Evolutionary conservation across 2,113 vertebrate species (phyloP).

Genomic region (Catharus bicknelli): DNA sequence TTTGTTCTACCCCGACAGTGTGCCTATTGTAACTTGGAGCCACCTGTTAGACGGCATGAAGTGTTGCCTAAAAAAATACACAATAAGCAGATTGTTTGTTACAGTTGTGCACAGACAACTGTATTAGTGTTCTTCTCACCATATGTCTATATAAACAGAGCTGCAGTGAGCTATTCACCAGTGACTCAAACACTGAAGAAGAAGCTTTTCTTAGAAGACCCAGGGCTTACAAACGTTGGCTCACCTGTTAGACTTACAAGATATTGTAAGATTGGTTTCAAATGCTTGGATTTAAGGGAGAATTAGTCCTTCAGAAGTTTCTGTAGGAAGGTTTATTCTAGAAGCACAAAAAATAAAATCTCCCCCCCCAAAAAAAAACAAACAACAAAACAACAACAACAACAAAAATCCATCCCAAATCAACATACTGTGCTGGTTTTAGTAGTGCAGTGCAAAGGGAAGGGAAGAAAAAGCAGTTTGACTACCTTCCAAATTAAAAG

Average conservation of each 20-base stretch:
- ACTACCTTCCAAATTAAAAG: neutral
- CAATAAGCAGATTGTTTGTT: conserved; percentile 70
- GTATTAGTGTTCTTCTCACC: conserved; percentile 60
- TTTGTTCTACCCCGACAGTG: conserved; percentile 38
- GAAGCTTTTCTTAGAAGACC: conserved; percentile 57
- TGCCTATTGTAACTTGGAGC: conserved; percentile 42
- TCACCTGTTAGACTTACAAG: conserved; percentile 58
- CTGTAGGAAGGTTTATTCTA: neutral
- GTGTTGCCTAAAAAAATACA: conserved; percentile 60
- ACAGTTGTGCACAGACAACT: conserved; percentile 73
- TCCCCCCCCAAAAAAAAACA: too few relatives aligned
- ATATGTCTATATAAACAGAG: conserved; percentile 59
- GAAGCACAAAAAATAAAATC: neutral
- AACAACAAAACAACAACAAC: neutral
- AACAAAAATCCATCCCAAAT: neutral
- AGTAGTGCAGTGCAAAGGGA: neutral
- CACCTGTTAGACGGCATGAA: conserved; percentile 68
- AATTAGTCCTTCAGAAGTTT: conserved; percentile 25
- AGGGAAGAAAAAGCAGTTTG: neutral
- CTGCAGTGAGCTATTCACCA: conserved; percentile 51
- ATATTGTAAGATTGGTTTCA: neutral
- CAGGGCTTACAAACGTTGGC: neutral
- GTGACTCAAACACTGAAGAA: conserved; percentile 44
- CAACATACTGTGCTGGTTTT: neutral
- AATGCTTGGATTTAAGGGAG: conserved; percentile 29